Base-by-base conservation (phyloP, 2,797 vertebrate genomes). In the Halcyon chelicuti region DNA sequence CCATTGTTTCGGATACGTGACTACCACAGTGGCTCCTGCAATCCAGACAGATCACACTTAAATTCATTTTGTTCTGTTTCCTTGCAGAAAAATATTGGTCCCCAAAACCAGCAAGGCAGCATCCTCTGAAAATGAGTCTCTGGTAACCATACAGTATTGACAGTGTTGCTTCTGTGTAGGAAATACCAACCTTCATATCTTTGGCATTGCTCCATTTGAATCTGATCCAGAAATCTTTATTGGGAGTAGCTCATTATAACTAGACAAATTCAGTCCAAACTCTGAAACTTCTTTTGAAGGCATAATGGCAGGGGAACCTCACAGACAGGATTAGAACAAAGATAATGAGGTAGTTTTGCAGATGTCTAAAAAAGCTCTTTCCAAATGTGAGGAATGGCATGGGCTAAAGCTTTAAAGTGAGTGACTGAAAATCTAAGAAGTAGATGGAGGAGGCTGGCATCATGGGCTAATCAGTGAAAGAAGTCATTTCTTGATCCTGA, bases 281-380 rank as follows among this genome's bases (percentile, higher is more conserved):
- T 82, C 82, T 76, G 52, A 88, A 90, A 86, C 31, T 88, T 88
- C 88, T 95, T 94, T 92, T 91, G 90, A 95, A 94, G 77, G 10
- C 55, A 54, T 46, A 86, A 71, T 67, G 74, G 47, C 84, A 91
- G 52, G 52, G 74, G 49, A 93, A 67, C 71, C 84, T 96, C 78
- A 82, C 60, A 94, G 81, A 54, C 3, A 14, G 92, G 74, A 94
- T 95, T 87, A 92, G 80, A 87, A 85, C 8, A 47, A 93, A 91
- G 52, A 89, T 91, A 92, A 93, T 67, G 65, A 92, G 26, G 63
- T 65, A 49, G 67, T 81, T 94, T 71, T 93, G 60, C 77, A 87
- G 60, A 70, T 46, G 60, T 35, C 71, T 92, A 68, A 91, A 89
- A 77, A n/a, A 93, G 63, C 39, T 62, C 51, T 92, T 94, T 88